These are phyloP conservation scores for Camptogramma bilineatum DNA, from an alignment of 2,888 invertebrate genomes.

Conservation along the genomic window DNA sequence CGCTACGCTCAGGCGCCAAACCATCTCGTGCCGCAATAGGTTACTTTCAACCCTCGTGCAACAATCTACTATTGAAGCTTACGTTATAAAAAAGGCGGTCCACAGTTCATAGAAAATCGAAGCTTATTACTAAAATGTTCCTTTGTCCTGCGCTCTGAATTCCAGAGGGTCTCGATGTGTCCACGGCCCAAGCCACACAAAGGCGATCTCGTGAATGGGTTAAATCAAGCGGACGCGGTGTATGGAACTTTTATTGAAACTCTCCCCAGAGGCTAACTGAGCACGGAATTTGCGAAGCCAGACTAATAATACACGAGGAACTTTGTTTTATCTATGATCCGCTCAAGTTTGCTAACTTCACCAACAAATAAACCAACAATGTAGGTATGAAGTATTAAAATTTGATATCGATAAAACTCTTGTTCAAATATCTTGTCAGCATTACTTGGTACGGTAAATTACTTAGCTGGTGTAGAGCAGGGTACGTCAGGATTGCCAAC, in stretches of 20 bases:
- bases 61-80: background rate
- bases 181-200: slow-evolving; percentile 39
- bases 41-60: too few species aligned
- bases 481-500: slow-evolving; percentile 23
- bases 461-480: slow-evolving; percentile 10
- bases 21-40: too few species aligned
- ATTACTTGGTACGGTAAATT: slow-evolving; percentile 11
- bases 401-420: background rate
- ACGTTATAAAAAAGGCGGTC: background rate
- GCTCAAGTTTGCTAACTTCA: background rate
- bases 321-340: slow-evolving; percentile 17
- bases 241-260: slow-evolving; percentile 43
- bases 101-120: background rate
- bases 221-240: slow-evolving; percentile 47
- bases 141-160: slow-evolving; percentile 29
- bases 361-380: background rate
- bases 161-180: slow-evolving; percentile 36
- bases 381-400: slow-evolving; percentile 1
- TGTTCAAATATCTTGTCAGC: slow-evolving; percentile 3
- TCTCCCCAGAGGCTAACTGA: slow-evolving; percentile 21
- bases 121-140: slow-evolving; percentile 27
- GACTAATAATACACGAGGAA: slow-evolving; percentile 8
- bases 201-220: slow-evolving; percentile 48
- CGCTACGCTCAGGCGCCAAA: too few species aligned
- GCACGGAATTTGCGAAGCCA: slow-evolving; percentile 7